Base-by-base conservation (phyloP, 2,113 vertebrate genomes). In the Lampris megalopsis region DNA sequence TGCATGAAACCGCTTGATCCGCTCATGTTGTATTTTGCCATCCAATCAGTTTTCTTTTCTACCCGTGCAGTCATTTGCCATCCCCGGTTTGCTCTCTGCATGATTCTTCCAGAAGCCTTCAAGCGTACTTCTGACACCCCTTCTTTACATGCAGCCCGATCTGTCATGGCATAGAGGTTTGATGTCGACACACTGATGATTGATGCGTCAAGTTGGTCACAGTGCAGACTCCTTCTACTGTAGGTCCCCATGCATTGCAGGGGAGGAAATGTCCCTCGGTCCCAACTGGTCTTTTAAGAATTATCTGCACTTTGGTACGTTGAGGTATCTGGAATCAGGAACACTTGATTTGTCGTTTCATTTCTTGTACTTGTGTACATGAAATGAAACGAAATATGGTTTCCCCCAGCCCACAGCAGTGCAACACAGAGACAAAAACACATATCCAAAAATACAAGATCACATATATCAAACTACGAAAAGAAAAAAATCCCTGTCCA, bases 1-100 rank as follows among this genome's bases (percentile, higher is more conserved):
- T 92, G 74, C 88, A 91, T 91, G 71, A 81, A 84, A 89, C 77
- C 85, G 81, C 76, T 83, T 80, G 80, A 90, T 88, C 85, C 80
- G 71, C 76, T 86, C 75, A 76, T 85, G 77, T 57, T 59, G 45
- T 77, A 73, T 87, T 88, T 82, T 76, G 71, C 84, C 40, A 71
- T 82, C 80, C 83, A 91, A 82, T 91, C 77, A 65, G 53, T 83
- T 91, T 88, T 81, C 50, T 85, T 86, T 86, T 83, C 68, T 78
- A 81, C 79, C 77, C 79, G 64, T 75, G 83, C 81, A 87, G 83
- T 90, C 74, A 79, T 87, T 83, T 89, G 71, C 71, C 69, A 60
- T 63, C 57, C 65, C 63, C 47, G 42, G 79, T 75, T 88, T 75
- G 81, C 68, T 75, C 65, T 85, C 45, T 4, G 61, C 72, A 68